Percentiles rank a stretch among this genome's conserved stretches.
Evolutionary conservation across 2,797 vertebrate genomes (phyloP).

Genomic region (Lutjanus argentimaculatus): DNA sequence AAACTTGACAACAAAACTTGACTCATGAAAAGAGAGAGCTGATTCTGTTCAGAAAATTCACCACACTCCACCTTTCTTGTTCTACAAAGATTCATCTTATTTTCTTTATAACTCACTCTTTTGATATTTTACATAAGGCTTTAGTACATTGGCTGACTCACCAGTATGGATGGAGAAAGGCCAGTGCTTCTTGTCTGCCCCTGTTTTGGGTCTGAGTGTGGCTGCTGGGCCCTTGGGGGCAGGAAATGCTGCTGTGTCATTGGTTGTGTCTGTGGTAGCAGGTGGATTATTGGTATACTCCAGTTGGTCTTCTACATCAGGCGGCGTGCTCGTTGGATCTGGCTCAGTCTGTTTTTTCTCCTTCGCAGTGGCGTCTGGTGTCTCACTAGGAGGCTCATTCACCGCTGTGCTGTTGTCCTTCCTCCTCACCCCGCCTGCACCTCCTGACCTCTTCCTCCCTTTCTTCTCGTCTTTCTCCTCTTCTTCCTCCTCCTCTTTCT

Average conservation of each 20-base stretch:
- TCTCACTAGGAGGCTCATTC: conserved; percentile 48
- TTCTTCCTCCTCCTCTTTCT: conserved; percentile 67
- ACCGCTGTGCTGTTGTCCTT: conserved; percentile 52
- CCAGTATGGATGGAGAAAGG: conserved; percentile 78
- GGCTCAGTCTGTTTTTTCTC: conserved; percentile 75
- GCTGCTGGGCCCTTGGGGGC: conserved; percentile 30
- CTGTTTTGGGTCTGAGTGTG: conserved; percentile 46
- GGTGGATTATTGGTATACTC: conserved; percentile 28
- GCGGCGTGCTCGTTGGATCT: conserved; percentile 4
- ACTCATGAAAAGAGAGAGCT: background rate
- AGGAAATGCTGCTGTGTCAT: conserved; percentile 43
- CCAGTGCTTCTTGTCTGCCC: conserved; percentile 58
- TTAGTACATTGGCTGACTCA: conserved; percentile 48
- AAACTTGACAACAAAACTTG: too few species aligned
- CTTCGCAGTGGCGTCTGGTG: conserved; percentile 80
- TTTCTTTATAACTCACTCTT: too few species aligned
- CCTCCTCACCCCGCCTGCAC: background rate
- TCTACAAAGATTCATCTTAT: background rate
- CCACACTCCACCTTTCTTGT: background rate
- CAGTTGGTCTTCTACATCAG: conserved; percentile 46
- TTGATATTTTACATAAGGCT: conserved; percentile 1
- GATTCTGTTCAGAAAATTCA: background rate
- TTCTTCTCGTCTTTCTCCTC: conserved; percentile 74
- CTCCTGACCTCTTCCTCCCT: conserved; percentile 75
- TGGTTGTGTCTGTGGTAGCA: conserved; percentile 59